Evolutionary conservation across 2,888 invertebrate species (phyloP), one percentile per base, ranked within the genome.

Genomic region (Mycalesis mineus): DNA sequence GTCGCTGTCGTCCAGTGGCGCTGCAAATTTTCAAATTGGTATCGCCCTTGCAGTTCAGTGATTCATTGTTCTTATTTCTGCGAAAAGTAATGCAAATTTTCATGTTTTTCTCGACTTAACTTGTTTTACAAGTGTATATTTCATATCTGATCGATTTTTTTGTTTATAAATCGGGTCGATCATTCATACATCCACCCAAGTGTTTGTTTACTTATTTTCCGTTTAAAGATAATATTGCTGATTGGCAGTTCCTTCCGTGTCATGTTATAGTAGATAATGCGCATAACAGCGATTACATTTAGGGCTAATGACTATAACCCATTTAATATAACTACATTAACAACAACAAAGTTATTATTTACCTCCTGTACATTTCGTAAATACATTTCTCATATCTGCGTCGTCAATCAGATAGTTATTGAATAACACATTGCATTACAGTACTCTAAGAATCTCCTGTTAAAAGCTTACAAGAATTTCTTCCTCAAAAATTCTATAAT

Each of bases 21-120:
- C 69, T 68, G 63, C 68, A 64, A 61, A 67, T 67, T 69, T 71
- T 59, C 65, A 64, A 68, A 67, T 74, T 78, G 76, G 76, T 78
- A 78, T 78, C 80, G 70, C 65, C 68, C 67, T 69, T 73, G 67
- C 73, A 70, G 66, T 74, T 77, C 52, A 60, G 75, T 86, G 82
- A 87, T 76, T 88, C 88, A 88, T 84, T 88, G 87, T 84, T 77
- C 73, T 66, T 75, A 77, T 80, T 82, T 80, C 75, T 77, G 72
- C 73, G 64, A 73, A 78, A 78, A 78, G 70, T 74, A 74, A 72
- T 70, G 65, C 66, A 70, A 72, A 71, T 76, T 72, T 70, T 71
- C 65, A 64, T 67, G 54, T 65, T 60, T 65, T 72, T 57, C 28
- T 14, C 31, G 17, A 44, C 11, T 29, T 52, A 28, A 45, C 22